Evolutionary conservation across 2,113 vertebrate genomes (phyloP), one percentile per base, ranked within the genome.

Genomic region (Emydocephalus ijimae): DNA sequence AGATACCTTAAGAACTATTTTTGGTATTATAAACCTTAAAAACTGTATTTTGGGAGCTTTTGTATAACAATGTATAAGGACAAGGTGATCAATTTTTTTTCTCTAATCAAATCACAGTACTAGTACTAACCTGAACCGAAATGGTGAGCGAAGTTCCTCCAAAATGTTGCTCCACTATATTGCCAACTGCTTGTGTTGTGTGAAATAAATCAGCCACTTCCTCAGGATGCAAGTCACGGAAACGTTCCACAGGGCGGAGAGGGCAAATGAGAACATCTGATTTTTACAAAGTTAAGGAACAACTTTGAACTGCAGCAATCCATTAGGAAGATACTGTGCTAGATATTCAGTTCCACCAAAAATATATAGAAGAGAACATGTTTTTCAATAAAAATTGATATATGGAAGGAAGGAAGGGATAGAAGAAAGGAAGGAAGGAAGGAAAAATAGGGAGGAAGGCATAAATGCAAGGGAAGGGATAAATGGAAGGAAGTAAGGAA

Each of bases 211-310:
- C 99, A 0, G 98, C 95, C 91, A 99, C 96, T 95, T 99, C 99
- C 4, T 99, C 97, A 0, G 98, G 98, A 81, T 2, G 23, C 56
- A 99, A 97, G 92, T 99, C 99, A 9, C 97, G 95, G 93, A 99
- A 98, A 14, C 98, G 98, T 90, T 99, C 98, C 94, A 98, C 98
- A 0, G 96, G 96, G 90, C 98, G 97, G 56, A 99, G 93, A 0
- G 99, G 99, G 94, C 99, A 99, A 6, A 99, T 98, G 0, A 99
- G 97, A 50, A 99, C 98, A 97, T 99, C 98, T 99, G 97, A 52
- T 87, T 93, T 54, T 61, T 88, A 2, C 18, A 54, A 88, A 43
- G 95, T 98, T 98, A 98, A 98, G 98, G 98, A 81, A 95, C 87
- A 95, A 93, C 92, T 0, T 0, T 85, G 91, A 50, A 20, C 15